These are phyloP conservation scores for Eurytoma adleriae DNA, from an alignment of 2,888 invertebrate genomes.

Conservation along the genomic window DNA sequence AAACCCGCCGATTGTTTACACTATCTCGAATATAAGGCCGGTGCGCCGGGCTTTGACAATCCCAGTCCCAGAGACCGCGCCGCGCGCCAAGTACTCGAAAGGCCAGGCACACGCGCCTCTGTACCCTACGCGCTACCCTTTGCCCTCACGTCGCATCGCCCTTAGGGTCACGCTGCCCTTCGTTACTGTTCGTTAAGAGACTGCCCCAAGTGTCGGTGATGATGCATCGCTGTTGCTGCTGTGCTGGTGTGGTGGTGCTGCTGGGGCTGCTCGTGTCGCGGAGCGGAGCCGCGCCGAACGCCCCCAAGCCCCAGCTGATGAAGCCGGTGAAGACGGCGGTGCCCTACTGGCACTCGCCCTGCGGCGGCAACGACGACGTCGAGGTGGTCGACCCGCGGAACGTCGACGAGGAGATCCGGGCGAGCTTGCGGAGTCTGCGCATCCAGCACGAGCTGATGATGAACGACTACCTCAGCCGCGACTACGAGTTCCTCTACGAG, in stretches of 20 bases:
- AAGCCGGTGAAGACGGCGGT: constrained; percentile 51
- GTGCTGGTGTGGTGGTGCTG: constrained; percentile 15
- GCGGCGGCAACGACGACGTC: constrained; percentile 65
- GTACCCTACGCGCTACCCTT: not conserved
- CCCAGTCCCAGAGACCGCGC: constrained; percentile 70
- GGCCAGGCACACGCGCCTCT: constrained; percentile 7
- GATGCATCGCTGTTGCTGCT: not conserved
- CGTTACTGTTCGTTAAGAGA: no score
- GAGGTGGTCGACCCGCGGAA: constrained; percentile 55
- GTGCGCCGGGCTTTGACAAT: constrained; percentile 73
- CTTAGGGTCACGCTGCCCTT: not conserved
- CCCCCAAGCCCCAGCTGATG: constrained; percentile 55
- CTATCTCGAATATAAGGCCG: constrained; percentile 74
- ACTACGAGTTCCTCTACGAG: constrained; percentile 73
- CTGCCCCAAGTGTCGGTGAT: no score
- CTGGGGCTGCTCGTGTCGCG: not conserved
- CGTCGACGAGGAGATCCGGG: constrained; percentile 61
- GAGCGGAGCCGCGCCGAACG: constrained; percentile 43
- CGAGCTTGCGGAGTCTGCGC: constrained; percentile 64
- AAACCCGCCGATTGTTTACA: constrained; percentile 72
- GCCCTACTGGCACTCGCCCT: constrained; percentile 72
- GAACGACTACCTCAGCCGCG: constrained; percentile 68
- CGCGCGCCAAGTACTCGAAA: constrained; percentile 49
- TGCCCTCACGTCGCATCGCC: constrained; percentile 4
- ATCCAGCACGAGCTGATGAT: constrained; percentile 70